phyloP scores from a whole-genome alignment of 1,140 invertebrate species.

The Proales similis region DNA sequence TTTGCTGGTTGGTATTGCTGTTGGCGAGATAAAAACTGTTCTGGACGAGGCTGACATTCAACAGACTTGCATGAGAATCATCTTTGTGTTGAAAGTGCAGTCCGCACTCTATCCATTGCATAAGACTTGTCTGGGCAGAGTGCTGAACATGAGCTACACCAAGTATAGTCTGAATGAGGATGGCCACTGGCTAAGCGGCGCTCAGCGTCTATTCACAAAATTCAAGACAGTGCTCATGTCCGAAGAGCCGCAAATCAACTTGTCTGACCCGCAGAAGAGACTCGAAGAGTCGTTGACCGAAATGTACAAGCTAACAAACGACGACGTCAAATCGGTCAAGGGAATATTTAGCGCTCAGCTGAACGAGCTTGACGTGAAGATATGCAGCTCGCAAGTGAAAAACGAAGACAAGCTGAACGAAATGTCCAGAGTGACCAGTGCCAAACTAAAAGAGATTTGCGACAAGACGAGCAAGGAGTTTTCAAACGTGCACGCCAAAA shows the following conservation, averaged over 20 bases:
- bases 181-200: conserved; percentile 1
- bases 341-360: conserved; percentile 28
- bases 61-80: conserved; percentile 33
- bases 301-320: conserved; percentile 27
- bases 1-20: conserved; percentile 33
- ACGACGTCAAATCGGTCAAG: conserved; percentile 31
- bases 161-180: conserved; percentile 26
- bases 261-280: conserved; percentile 36
- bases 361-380: conserved; percentile 17
- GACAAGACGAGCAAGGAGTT: no score
- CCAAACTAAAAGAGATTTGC: no score
- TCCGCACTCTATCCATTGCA: conserved; percentile 11
- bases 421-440: conserved; percentile 31
- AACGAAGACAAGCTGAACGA: conserved; percentile 31
- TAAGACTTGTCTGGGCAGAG: conserved; percentile 16
- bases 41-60: conserved; percentile 32
- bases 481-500: no score
- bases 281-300: conserved; percentile 32
- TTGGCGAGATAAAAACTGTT: conserved; percentile 36
- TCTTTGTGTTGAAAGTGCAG: conserved; percentile 33
- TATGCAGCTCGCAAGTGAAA: conserved; percentile 21
- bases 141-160: conserved; percentile 12
- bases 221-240: conserved; percentile 14
- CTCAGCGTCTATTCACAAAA: neutral
- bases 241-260: conserved; percentile 21